These are phyloP conservation scores for Charaxes varanes DNA, from an alignment of 1,140 invertebrate genomes.

Conservation along the genomic window DNA sequence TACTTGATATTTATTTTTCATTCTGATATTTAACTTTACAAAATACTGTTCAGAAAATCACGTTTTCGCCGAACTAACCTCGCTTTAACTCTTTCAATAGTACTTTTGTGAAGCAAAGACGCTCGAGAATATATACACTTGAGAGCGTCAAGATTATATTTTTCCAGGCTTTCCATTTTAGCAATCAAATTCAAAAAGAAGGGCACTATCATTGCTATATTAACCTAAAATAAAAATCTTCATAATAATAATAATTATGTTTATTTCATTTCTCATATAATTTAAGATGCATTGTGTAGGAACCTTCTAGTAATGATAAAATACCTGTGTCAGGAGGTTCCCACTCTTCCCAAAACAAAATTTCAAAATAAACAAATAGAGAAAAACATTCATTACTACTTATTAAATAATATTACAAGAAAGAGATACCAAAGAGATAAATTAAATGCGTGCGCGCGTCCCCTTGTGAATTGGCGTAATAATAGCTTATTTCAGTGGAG, in stretches of 20 bases:
- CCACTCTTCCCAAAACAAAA: no score
- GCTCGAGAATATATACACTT: conserved; percentile 41
- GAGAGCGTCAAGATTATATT: conserved; percentile 38
- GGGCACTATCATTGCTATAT: conserved; percentile 43
- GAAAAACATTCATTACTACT: no score
- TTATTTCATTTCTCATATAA: conserved; percentile 5
- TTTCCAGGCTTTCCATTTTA: conserved; percentile 50
- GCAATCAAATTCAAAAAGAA: conserved; percentile 30
- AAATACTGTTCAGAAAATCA: no score
- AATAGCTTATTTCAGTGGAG: conserved; percentile 6
- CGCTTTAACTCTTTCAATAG: conserved; percentile 39
- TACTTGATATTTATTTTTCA: not conserved
- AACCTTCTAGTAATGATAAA: no score
- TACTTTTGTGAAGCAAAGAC: conserved; percentile 37
- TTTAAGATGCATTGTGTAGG: no score
- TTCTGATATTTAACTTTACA: no score
- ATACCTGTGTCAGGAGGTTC: no score
- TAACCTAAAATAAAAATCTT: conserved; percentile 28
- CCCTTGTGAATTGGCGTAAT: conserved; percentile 13
- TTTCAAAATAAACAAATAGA: no score
- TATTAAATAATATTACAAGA: no score
- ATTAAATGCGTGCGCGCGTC: no score
- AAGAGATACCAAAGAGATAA: no score
- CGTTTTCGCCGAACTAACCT: conserved; percentile 49
- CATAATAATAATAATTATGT: not conserved